Base-by-base conservation (phyloP, 2,797 vertebrate species). In the Alauda arvensis region DNA sequence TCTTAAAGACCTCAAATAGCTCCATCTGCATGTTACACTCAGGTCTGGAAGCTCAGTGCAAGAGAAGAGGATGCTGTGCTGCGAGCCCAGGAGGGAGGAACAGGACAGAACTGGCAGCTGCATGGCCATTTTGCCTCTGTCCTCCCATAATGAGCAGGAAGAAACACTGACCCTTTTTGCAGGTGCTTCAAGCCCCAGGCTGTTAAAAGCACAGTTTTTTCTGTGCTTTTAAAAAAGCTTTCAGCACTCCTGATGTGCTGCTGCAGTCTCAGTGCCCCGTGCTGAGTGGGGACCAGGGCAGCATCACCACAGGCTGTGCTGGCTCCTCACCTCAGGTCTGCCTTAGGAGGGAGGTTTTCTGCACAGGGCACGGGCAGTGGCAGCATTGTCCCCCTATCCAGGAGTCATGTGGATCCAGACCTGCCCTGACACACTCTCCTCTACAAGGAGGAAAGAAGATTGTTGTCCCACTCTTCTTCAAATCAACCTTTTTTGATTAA, bases 111-210 rank as follows among this genome's bases (percentile, higher is more conserved):
- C 0, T 46, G 66, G 24, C 52, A 83, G 28, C 52, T 68, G 13
- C 61, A 17, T 0, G 1, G 21, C n/a, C 2, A 1, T 26, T 59
- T 31, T 8, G 0, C 42, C 25, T 75, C 40, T 18, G 43, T 2
- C 69, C 39, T n/a, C 31, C 19, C 13, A 15, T 7, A 45, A 48
- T 1, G 20, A 71, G 40, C 48, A 17, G 85, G 12, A 16, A 45
- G 31, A 79, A 48, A 12, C 42, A 49, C 23, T 39, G 56, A 4
- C 33, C 18, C 12, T 23, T 53, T 77, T 17, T 61, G 23, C 33
- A 37, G 80, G 45, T 9, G 19, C 43, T 81, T 59, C 28, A 8
- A 71, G 61, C 28, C 65, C 23, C 3, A 15, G 28, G 65, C 21
- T 66, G 49, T 43, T 62, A 34, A 61, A 63, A 29, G 31, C 37